phyloP scores from a whole-genome alignment of 2,888 invertebrate species.

The Ctena decussata region DNA sequence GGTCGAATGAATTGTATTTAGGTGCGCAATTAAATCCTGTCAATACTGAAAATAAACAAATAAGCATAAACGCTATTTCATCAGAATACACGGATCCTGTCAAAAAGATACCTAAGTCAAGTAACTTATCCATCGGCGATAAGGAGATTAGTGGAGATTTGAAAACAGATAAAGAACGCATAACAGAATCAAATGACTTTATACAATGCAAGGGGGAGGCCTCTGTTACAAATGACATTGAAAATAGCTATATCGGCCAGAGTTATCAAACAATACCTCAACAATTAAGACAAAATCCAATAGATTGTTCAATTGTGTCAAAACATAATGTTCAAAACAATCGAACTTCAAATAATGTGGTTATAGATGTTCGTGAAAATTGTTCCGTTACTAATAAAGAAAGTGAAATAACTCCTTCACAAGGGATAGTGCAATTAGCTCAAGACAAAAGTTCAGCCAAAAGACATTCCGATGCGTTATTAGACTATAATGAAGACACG shows the following conservation, averaged over 20 bases:
- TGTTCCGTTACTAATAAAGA: slow-evolving; percentile 24
- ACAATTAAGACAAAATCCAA: slow-evolving; percentile 2
- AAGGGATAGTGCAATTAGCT: background rate
- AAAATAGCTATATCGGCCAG: slow-evolving; percentile 1
- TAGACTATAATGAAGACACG: background rate
- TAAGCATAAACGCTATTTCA: background rate
- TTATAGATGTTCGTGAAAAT: slow-evolving; percentile 8
- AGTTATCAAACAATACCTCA: slow-evolving; percentile 3
- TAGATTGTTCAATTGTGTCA: background rate
- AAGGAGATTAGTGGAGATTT: slow-evolving; percentile 16
- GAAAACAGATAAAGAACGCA: background rate
- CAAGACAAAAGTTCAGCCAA: background rate
- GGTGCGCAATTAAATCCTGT: background rate
- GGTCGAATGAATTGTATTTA: background rate
- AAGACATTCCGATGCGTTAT: background rate
- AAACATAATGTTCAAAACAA: slow-evolving; percentile 19
- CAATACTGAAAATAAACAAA: background rate
- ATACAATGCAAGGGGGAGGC: slow-evolving; percentile 15
- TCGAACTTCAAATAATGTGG: slow-evolving; percentile 12
- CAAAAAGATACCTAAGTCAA: background rate
- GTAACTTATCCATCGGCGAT: background rate
- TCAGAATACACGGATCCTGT: background rate
- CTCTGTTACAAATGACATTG: slow-evolving; percentile 6
- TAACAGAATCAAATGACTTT: slow-evolving; percentile 17
- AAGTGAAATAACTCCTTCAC: slow-evolving; percentile 11